Conservation (phyloP, 2,797 vertebrate genomes). For the Oreochromis mossambicus region DNA sequence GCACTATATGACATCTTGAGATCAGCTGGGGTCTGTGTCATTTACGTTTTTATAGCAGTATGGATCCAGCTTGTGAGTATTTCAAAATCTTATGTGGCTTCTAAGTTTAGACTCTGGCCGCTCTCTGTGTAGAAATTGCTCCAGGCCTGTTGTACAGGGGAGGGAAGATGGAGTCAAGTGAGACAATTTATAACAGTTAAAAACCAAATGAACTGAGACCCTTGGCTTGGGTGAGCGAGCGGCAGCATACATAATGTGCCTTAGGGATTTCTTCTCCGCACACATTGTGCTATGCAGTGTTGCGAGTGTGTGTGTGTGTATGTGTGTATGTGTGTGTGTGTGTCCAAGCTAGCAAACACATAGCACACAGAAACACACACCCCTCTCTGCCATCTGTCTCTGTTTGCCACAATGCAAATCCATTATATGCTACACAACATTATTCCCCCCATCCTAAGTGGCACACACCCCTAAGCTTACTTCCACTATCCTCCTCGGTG, state of each 20-base stretch:
- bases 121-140: conserved; percentile 24
- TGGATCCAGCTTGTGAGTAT: not conserved
- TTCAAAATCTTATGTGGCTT: not conserved
- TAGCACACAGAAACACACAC: conserved; percentile 45
- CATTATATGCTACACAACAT: conserved; percentile 71
- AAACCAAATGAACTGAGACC: conserved; percentile 74
- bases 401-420: conserved; percentile 72
- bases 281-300: conserved; percentile 16
- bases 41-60: not conserved
- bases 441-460: conserved; percentile 64
- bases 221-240: conserved; percentile 66
- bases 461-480: conserved; percentile 65
- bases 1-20: not conserved
- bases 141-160: conserved; percentile 49
- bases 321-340: conserved; percentile 26
- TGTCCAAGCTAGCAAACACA: conserved; percentile 37
- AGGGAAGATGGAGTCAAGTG: conserved; percentile 69
- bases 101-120: conserved; percentile 10
- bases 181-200: conserved; percentile 75
- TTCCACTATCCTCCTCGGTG: conserved; percentile 51
- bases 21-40: not conserved
- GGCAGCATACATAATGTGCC: conserved; percentile 65
- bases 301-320: conserved; percentile 13
- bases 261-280: conserved; percentile 60
- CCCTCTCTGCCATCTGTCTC: conserved; percentile 69